Evolutionary conservation across 1,140 invertebrate species (phyloP).

Genomic region (Apocrypta bakeri): DNA sequence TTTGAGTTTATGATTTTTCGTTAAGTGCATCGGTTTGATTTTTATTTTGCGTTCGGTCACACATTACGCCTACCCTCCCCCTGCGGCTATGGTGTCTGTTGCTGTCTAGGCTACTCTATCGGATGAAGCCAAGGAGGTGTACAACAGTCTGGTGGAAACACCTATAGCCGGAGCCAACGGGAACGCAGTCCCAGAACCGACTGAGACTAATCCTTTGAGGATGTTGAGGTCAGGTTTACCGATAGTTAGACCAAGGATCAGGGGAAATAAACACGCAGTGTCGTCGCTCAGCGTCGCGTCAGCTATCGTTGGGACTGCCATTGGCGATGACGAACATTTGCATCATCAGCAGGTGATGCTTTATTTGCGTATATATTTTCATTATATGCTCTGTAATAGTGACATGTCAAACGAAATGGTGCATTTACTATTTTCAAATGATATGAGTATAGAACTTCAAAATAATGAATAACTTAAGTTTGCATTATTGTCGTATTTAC

Average conservation of each 20-base stretch:
- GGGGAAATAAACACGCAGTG: slow-evolving; percentile 75
- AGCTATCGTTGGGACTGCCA: not conserved
- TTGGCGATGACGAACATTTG: slow-evolving; percentile 31
- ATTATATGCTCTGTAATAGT: no score
- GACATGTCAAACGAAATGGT: no score
- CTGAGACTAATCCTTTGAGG: slow-evolving; percentile 80
- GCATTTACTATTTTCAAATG: no score
- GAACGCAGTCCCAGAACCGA: slow-evolving; percentile 59
- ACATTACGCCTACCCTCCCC: slow-evolving; percentile 44
- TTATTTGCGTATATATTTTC: not conserved
- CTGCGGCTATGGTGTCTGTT: slow-evolving; percentile 29
- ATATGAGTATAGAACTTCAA: no score
- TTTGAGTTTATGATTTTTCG: not conserved
- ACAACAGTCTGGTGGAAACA: slow-evolving; percentile 91
- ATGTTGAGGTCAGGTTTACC: slow-evolving; percentile 81
- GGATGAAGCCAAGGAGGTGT: slow-evolving; percentile 91
- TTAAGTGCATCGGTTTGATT: slow-evolving; percentile 1
- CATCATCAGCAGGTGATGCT: slow-evolving; percentile 36
- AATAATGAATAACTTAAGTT: no score
- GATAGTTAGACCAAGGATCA: slow-evolving; percentile 77
- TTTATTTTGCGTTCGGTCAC: slow-evolving; percentile 44
- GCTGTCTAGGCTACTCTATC: slow-evolving; percentile 79
- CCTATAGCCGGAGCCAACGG: slow-evolving; percentile 60
- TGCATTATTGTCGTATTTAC: no score
- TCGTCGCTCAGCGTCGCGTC: not conserved